These are phyloP conservation scores for Julus scanicus DNA, from an alignment of 2,888 invertebrate genomes.

Conservation along the genomic window DNA sequence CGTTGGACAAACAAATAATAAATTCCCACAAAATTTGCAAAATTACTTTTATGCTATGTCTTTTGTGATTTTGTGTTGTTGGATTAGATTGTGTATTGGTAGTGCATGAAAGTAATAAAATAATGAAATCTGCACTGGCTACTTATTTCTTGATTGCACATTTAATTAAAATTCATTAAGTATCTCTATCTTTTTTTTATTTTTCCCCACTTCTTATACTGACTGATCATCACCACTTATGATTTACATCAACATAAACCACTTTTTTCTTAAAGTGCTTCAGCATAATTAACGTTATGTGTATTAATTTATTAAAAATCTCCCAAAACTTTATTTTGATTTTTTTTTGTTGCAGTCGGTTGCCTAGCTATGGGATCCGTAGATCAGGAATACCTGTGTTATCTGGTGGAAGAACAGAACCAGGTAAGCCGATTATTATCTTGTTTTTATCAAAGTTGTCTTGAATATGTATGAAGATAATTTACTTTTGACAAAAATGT, in stretches of 20 bases:
- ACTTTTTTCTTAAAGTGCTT: background rate
- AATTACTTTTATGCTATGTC: background rate
- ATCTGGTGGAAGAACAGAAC: slow-evolving; percentile 59
- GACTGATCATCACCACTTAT: slow-evolving; percentile 11
- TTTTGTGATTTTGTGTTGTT: background rate
- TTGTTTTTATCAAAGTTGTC: slow-evolving; percentile 23
- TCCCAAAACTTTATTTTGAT: slow-evolving; percentile 47
- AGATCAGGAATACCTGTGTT: slow-evolving; percentile 60
- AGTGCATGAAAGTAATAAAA: slow-evolving; percentile 40
- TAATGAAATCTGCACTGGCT: slow-evolving; percentile 4
- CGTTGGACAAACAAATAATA: background rate
- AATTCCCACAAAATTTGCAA: background rate
- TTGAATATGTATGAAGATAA: background rate
- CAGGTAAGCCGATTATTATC: slow-evolving; percentile 57
- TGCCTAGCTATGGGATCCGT: slow-evolving; percentile 58
- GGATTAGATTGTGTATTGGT: slow-evolving; percentile 23
- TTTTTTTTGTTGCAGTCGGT: slow-evolving; percentile 58
- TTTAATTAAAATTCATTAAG: background rate
- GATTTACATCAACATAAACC: background rate
- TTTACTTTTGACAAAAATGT: background rate
- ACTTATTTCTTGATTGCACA: background rate
- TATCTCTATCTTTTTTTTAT: background rate
- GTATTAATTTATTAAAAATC: background rate
- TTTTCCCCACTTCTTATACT: background rate
- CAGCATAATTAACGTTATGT: background rate